Conservation (phyloP, 2,797 vertebrate genomes). For the Anguilla marmorata region DNA sequence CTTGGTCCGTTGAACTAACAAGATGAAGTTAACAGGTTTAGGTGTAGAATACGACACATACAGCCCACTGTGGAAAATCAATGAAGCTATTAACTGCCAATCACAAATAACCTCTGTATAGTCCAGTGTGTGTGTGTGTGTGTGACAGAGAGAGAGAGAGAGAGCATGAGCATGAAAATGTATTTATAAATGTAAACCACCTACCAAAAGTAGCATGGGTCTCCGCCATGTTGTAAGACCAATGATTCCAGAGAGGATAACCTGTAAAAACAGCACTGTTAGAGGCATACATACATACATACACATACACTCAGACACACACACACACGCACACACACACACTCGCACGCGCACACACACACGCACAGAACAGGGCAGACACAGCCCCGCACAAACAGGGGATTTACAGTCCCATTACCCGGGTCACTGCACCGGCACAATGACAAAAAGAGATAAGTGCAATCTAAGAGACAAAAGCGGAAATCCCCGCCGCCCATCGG, state of each 20-base stretch:
- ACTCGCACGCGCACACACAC: background rate
- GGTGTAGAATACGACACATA: no score
- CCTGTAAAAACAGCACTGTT: conserved; percentile 66
- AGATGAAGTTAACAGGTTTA: no score
- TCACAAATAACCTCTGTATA: no score
- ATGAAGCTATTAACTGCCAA: no score
- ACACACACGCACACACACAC: conserved; percentile 19
- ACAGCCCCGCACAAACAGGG: background rate
- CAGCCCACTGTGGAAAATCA: no score
- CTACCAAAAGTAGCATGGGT: conserved; percentile 79
- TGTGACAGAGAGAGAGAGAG: background rate
- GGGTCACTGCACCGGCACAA: background rate
- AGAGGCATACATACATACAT: background rate
- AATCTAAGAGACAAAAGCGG: conserved; percentile 12
- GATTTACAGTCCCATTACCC: background rate
- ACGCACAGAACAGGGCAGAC: conserved; percentile 12
- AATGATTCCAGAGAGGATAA: conserved; percentile 84
- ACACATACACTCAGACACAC: background rate
- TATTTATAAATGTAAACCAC: conserved; percentile 40
- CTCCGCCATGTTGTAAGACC: conserved; percentile 82
- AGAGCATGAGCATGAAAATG: background rate
- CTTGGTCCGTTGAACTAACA: no score
- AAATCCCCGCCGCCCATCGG: background rate
- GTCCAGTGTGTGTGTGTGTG: no score
- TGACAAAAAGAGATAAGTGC: background rate